phyloP scores from a whole-genome alignment of 2,797 vertebrate species.

The Centropyge bicolor region DNA sequence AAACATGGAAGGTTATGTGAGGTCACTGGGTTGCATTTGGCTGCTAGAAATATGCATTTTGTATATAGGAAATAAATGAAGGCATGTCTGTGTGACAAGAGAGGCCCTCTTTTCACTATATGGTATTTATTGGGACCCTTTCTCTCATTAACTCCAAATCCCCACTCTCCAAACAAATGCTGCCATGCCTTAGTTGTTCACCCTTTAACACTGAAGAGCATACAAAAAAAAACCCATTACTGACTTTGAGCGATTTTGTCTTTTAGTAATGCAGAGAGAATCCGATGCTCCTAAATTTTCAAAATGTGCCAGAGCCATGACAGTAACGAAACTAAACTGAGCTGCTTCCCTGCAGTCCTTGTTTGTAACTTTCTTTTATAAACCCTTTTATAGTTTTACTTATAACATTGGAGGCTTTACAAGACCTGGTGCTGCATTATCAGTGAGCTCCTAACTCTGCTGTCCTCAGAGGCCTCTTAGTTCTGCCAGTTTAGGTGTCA shows the following conservation, averaged over 20 bases:
- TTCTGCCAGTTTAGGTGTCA: background rate
- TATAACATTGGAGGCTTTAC: background rate
- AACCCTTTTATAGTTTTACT: background rate
- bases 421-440: background rate
- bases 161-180: background rate
- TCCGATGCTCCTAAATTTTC: background rate
- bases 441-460: slow-evolving; percentile 1
- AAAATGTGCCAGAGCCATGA: background rate
- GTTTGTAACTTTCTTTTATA: background rate
- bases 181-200: background rate
- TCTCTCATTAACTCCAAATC: no score
- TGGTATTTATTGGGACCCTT: background rate
- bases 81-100: background rate
- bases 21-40: background rate
- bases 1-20: background rate
- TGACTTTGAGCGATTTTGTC: background rate
- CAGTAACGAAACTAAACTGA: background rate
- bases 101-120: background rate
- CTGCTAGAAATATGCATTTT: background rate
- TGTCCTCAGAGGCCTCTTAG: background rate
- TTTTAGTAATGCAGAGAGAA: background rate
- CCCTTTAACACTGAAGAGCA: background rate
- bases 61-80: background rate
- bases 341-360: no score
- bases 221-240: background rate